These are phyloP conservation scores for Heliangelus exortis DNA, from an alignment of 2,797 vertebrate genomes.

Conservation along the genomic window DNA sequence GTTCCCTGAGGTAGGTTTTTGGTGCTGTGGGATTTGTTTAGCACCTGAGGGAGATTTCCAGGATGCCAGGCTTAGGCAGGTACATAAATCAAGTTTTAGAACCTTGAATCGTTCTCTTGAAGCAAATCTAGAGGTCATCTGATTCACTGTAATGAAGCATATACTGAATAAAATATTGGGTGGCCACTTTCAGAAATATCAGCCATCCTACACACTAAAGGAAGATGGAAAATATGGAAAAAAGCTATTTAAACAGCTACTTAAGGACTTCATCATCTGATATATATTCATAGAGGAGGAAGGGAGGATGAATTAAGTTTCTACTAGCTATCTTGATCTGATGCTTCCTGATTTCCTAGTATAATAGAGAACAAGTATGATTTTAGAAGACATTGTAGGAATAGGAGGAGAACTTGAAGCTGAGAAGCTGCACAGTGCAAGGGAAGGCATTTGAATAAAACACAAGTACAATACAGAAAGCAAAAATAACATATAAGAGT, in stretches of 20 bases:
- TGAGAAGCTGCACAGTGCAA: not conserved
- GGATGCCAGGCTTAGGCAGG: not conserved
- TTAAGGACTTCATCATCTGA: not conserved
- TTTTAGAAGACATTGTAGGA: not conserved
- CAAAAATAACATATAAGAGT: not conserved
- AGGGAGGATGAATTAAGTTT: not conserved
- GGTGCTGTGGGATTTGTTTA: not conserved
- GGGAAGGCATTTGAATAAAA: not conserved
- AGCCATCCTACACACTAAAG: not conserved
- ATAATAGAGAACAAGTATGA: not conserved
- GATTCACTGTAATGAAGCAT: not conserved
- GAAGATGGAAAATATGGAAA: not conserved
- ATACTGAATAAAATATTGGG: not conserved
- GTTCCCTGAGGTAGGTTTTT: not conserved
- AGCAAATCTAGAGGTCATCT: not conserved
- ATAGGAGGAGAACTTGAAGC: not conserved
- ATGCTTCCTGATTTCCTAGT: not conserved
- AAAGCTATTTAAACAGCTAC: not conserved
- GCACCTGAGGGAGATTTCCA: not conserved
- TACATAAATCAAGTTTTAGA: not conserved
- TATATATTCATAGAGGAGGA: not conserved
- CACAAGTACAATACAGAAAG: not conserved
- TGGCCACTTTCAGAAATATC: not conserved
- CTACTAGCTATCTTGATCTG: not conserved
- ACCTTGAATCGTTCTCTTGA: not conserved